phyloP scores from a whole-genome alignment of 1,140 invertebrate species.

The Magallana gigas region DNA sequence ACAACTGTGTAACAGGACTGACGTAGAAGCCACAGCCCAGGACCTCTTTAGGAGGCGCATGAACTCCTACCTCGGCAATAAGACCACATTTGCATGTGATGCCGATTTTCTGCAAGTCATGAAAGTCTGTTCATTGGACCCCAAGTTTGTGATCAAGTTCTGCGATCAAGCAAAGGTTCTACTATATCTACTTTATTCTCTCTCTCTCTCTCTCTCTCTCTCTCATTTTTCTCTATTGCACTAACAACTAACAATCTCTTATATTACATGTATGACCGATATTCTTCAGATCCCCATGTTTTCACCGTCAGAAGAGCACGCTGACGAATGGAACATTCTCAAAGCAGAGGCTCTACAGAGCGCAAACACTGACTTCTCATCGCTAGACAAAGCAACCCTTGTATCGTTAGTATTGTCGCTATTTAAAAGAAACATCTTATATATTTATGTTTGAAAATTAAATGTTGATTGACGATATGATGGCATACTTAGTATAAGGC shows the following conservation, averaged over 20 bases:
- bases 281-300: not conserved
- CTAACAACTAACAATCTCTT: too few relatives aligned
- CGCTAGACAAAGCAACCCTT: not conserved
- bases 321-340: not conserved
- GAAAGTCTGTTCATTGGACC: not conserved
- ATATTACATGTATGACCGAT: too few relatives aligned
- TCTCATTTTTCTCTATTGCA: too few relatives aligned
- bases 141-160: not conserved
- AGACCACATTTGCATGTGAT: not conserved
- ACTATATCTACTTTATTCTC: too few relatives aligned
- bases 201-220: too few relatives aligned
- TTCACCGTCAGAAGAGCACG: not conserved
- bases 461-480: too few relatives aligned
- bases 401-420: not conserved
- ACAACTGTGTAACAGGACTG: not conserved
- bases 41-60: not conserved
- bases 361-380: not conserved
- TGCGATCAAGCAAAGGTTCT: not conserved
- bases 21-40: not conserved
- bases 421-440: too few relatives aligned
- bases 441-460: too few relatives aligned
- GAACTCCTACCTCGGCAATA: constrained; percentile 1
- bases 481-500: too few relatives aligned
- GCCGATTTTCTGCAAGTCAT: not conserved
- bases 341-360: not conserved